These are phyloP conservation scores for Diadophis punctatus DNA, from an alignment of 2,113 vertebrate species.

Conservation along the genomic window DNA sequence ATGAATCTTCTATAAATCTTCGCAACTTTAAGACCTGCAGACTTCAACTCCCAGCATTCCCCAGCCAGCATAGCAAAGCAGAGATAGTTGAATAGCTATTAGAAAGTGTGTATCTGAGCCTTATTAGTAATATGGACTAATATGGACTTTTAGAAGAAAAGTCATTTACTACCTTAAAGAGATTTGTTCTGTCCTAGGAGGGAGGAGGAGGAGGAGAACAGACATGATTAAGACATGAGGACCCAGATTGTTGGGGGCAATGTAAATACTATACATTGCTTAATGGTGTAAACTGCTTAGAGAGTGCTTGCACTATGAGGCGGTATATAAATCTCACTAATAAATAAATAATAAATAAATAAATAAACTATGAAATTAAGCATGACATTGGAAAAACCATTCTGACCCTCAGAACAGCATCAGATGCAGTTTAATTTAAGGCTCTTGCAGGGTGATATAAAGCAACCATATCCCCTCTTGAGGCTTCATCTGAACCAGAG, in stretches of 20 bases:
- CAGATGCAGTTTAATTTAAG: constrained; percentile 49
- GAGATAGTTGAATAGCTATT: constrained; percentile 6
- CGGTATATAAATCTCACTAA: no score
- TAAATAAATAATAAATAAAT: no score
- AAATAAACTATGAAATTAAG: constrained; percentile 52
- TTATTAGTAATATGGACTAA: constrained; percentile 50
- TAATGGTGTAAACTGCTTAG: no score
- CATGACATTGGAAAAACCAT: constrained; percentile 52
- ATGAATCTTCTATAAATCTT: no score
- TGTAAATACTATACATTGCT: no score
- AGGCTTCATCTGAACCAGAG: constrained; percentile 48
- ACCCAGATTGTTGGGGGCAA: no score
- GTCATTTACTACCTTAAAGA: constrained; percentile 43
- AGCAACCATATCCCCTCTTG: constrained; percentile 46
- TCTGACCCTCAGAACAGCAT: constrained; percentile 42
- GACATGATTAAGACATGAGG: no score
- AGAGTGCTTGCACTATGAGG: no score
- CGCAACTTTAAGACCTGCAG: background rate
- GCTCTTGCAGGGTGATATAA: constrained; percentile 20
- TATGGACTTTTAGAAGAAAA: constrained; percentile 54
- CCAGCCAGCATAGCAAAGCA: background rate
- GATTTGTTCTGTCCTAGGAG: constrained; percentile 55
- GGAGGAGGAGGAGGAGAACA: constrained; percentile 43
- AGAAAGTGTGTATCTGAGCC: constrained; percentile 1
- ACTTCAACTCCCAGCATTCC: background rate